Evolutionary conservation across 1,140 invertebrate species (phyloP).

Genomic region (Nilaparvata lugens): DNA sequence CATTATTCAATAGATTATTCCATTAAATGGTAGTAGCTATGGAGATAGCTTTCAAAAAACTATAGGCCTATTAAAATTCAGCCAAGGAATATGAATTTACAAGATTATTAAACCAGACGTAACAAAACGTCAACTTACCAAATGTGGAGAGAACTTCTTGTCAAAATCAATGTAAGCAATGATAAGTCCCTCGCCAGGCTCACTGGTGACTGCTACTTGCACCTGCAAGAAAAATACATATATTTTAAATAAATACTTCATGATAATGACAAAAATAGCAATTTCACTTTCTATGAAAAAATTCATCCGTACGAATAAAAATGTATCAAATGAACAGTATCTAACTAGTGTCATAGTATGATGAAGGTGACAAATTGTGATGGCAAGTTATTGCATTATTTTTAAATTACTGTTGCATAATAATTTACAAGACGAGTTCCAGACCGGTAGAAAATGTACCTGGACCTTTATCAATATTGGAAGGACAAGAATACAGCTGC

Average conservation of each 20-base stretch:
- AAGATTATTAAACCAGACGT: conserved; percentile 11
- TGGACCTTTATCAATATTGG: too few relatives aligned
- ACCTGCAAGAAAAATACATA: conserved; percentile 39
- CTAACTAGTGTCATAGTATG: neutral
- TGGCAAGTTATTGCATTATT: too few relatives aligned
- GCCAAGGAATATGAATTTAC: neutral
- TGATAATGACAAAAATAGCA: too few relatives aligned
- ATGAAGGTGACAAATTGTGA: too few relatives aligned
- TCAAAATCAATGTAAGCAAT: conserved; percentile 94
- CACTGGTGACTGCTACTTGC: conserved; percentile 82
- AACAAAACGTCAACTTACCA: conserved; percentile 47
- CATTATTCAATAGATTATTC: too few relatives aligned
- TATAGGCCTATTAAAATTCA: neutral
- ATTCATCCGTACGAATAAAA: too few relatives aligned
- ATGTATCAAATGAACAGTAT: neutral
- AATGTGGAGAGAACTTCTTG: conserved; percentile 95
- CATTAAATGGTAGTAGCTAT: neutral
- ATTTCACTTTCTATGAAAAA: too few relatives aligned
- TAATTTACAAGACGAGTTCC: too few relatives aligned
- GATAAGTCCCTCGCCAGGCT: conserved; percentile 94
- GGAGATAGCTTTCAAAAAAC: neutral
- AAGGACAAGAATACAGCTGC: too few relatives aligned
- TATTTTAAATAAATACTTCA: neutral
- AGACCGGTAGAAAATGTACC: too few relatives aligned
- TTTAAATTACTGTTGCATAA: too few relatives aligned